A percentile compares a stretch with the other conserved stretches of the same genome.
Conservation (phyloP, 2,113 vertebrate species). For the Boleophthalmus pectinirostris region DNA sequence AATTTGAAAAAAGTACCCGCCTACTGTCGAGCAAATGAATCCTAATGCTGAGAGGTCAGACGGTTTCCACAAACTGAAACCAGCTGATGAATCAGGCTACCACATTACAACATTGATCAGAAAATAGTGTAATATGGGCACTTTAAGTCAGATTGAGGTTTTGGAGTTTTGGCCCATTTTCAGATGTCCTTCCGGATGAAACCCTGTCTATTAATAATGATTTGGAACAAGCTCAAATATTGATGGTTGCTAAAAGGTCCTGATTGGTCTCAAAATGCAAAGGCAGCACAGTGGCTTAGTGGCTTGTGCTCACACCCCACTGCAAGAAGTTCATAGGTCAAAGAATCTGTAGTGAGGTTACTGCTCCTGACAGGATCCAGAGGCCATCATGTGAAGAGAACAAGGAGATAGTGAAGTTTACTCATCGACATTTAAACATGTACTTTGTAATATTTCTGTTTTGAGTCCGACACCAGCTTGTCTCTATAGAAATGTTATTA, state of each 20-base stretch:
- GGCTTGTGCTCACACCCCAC: background rate
- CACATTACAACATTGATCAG: no score
- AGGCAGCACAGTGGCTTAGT: background rate
- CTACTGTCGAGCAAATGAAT: no score
- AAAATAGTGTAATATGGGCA: no score
- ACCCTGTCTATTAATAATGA: background rate
- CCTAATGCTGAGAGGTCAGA: no score
- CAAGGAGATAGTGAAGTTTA: background rate
- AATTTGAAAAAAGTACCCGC: no score
- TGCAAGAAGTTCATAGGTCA: background rate
- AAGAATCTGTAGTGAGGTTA: background rate
- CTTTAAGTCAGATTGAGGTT: background rate
- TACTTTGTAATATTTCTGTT: no score
- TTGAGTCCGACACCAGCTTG: no score
- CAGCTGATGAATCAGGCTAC: no score
- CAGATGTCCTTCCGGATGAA: background rate
- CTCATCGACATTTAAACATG: no score
- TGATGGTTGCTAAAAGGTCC: background rate
- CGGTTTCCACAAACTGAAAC: no score
- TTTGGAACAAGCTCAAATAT: background rate
- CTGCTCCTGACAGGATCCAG: background rate
- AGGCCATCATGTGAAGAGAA: background rate
- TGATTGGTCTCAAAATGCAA: background rate
- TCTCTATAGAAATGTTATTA: no score
- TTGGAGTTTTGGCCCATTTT: background rate